These are phyloP conservation scores for Gyrodactylus salaris DNA, from an alignment of 1,140 invertebrate genomes.

Conservation along the genomic window DNA sequence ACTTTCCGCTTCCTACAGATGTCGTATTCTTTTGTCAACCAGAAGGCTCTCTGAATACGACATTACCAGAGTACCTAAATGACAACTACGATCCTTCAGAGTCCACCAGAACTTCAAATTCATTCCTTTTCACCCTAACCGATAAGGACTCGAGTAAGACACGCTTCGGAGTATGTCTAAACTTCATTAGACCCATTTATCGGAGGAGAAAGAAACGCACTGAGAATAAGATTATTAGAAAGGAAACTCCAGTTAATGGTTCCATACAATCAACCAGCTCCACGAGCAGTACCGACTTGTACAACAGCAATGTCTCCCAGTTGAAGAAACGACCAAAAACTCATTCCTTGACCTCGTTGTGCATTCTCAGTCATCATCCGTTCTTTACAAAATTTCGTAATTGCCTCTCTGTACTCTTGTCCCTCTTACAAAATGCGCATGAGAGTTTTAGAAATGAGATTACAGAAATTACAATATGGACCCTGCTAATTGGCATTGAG, in stretches of 20 bases:
- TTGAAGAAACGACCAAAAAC: slow-evolving; percentile 3
- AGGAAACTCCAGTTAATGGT: not conserved
- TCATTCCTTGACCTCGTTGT: slow-evolving; percentile 65
- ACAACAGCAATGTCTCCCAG: not conserved
- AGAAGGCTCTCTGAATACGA: slow-evolving; percentile 65
- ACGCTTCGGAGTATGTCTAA: slow-evolving; percentile 55
- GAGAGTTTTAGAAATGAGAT: not conserved
- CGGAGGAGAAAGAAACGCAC: not conserved
- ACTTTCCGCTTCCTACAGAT: slow-evolving; percentile 75
- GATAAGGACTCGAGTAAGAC: slow-evolving; percentile 80
- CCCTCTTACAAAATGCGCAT: slow-evolving; percentile 30
- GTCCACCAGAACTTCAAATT: not conserved
- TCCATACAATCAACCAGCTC: not conserved
- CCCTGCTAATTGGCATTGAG: slow-evolving; percentile 21
- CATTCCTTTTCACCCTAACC: slow-evolving; percentile 88
- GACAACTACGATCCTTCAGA: slow-evolving; percentile 31
- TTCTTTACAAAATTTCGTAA: slow-evolving; percentile 90
- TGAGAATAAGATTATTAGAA: slow-evolving; percentile 1
- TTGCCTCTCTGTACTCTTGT: slow-evolving; percentile 68
- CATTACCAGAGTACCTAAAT: slow-evolving; percentile 43
- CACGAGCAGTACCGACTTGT: not conserved
- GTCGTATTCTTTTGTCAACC: slow-evolving; percentile 98
- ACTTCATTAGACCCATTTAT: slow-evolving; percentile 56
- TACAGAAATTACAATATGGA: slow-evolving; percentile 43
- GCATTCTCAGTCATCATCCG: slow-evolving; percentile 88